Conservation (phyloP, 2,113 vertebrate genomes). For the Grantiella picta region DNA sequence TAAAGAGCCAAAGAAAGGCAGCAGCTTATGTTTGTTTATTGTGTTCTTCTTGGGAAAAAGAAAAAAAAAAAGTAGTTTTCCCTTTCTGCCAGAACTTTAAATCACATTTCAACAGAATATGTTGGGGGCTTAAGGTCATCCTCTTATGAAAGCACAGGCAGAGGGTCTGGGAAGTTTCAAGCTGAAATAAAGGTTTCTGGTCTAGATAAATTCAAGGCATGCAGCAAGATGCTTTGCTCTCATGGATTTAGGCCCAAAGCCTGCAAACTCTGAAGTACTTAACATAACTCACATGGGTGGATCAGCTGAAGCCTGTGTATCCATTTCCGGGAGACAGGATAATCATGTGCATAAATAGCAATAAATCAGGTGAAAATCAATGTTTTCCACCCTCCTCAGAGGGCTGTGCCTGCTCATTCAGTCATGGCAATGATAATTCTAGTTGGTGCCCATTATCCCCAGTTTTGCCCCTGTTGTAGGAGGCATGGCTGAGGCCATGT, state of each 20-base stretch:
- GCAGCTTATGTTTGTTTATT: slow-evolving; percentile 45
- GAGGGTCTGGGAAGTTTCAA: slow-evolving; percentile 10
- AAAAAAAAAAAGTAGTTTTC: neutral
- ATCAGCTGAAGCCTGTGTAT: neutral
- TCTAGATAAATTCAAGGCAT: neutral
- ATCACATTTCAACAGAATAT: slow-evolving; percentile 41
- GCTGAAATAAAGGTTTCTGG: slow-evolving; percentile 21
- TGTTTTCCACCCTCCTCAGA: neutral
- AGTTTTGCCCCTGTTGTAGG: neutral
- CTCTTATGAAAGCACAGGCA: slow-evolving; percentile 25
- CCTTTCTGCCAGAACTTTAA: slow-evolving; percentile 44
- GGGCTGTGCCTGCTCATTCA: neutral
- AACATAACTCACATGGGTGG: neutral
- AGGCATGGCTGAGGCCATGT: neutral
- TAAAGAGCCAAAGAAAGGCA: slow-evolving; percentile 24
- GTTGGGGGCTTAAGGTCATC: neutral
- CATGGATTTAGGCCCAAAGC: neutral
- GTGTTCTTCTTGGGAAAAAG: neutral
- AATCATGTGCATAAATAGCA: neutral
- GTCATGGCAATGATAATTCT: neutral
- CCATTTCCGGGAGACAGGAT: neutral
- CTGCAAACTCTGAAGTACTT: neutral
- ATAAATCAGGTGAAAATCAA: slow-evolving; percentile 4
- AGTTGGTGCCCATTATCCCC: neutral
- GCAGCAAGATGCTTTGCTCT: neutral